phyloP scores from a whole-genome alignment of 2,113 vertebrate species.

The Rhipidura dahli region DNA sequence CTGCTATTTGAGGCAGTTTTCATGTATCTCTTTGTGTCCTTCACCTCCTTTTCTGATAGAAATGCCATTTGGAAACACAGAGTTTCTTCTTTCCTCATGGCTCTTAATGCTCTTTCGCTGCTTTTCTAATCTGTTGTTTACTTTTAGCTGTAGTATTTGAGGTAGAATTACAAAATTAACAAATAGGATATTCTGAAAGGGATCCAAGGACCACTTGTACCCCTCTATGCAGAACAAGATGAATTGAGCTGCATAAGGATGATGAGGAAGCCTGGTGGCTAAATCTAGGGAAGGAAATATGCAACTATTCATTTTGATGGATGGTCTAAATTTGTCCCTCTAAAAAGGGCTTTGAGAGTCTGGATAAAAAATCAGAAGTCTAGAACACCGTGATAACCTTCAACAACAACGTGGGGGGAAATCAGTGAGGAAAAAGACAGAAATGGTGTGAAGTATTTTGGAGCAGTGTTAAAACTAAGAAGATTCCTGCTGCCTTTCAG shows the following conservation, averaged over 20 bases:
- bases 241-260: neutral
- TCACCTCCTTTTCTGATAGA: neutral
- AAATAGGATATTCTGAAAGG: neutral
- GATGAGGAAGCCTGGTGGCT: neutral
- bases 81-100: neutral
- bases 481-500: neutral
- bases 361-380: neutral
- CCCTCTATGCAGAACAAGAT: neutral
- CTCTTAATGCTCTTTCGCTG: neutral
- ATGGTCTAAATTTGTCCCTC: neutral
- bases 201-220: neutral
- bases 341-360: neutral
- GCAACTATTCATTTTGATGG: neutral
- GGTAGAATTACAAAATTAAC: neutral
- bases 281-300: neutral
- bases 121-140: neutral
- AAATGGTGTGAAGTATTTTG: neutral
- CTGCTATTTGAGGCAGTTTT: neutral
- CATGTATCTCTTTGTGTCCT: neutral
- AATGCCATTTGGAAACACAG: neutral
- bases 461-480: neutral
- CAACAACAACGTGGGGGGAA: accelerated
- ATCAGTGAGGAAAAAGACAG: neutral
- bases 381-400: neutral
- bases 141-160: neutral